Evolutionary conservation across 64 coral and sea anemone species (phyloP).

Genomic region (Actinia equina): DNA sequence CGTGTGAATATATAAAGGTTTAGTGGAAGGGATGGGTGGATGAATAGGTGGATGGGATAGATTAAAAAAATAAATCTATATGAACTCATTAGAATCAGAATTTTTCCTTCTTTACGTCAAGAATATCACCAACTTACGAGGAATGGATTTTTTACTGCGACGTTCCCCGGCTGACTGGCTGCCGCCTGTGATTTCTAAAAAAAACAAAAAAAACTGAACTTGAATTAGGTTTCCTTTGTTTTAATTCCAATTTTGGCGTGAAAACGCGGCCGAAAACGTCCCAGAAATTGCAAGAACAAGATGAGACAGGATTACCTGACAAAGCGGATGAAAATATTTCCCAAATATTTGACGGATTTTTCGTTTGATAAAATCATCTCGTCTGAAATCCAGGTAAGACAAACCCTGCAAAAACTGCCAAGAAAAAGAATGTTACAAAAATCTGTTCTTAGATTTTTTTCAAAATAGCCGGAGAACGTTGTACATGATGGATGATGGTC

Average conservation of each 20-base stretch:
- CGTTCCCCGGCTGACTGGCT: background rate
- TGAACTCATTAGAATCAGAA: too few relatives aligned
- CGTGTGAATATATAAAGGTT: too few relatives aligned
- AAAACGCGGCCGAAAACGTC: too few relatives aligned
- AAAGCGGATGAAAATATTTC: slow-evolving; percentile 73
- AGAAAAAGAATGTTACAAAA: background rate
- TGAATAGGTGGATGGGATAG: too few relatives aligned
- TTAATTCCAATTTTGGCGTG: background rate
- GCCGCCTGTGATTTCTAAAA: background rate
- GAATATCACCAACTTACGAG: background rate
- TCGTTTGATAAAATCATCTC: slow-evolving; percentile 91
- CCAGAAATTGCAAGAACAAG: background rate
- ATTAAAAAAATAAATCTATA: too few relatives aligned
- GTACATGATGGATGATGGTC: too few relatives aligned
- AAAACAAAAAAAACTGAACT: background rate
- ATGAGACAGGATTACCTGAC: slow-evolving; percentile 42
- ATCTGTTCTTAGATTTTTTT: too few relatives aligned
- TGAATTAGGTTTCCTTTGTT: background rate
- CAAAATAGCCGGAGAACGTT: too few relatives aligned
- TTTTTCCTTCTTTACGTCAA: too few relatives aligned
- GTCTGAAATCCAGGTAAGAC: slow-evolving; percentile 66
- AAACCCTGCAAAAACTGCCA: slow-evolving; percentile 86
- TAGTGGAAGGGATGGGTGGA: too few relatives aligned
- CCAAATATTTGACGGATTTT: slow-evolving; percentile 91
- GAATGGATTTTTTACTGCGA: slow-evolving; percentile 6